Conservation (phyloP, 1,140 invertebrate species). For the Diachasma alloeum region DNA sequence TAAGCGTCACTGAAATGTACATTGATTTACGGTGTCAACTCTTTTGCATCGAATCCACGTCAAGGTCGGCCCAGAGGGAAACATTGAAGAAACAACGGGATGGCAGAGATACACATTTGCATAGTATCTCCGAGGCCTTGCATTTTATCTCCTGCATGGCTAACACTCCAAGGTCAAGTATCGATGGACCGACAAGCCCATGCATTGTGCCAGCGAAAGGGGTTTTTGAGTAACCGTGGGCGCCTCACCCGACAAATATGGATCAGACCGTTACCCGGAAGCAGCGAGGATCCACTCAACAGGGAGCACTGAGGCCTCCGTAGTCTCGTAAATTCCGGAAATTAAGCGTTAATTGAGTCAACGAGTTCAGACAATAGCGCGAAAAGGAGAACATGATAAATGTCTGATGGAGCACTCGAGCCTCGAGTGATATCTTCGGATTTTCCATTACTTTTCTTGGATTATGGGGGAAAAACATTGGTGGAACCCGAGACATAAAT, state of each 20-base stretch:
- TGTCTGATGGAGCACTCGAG: neutral
- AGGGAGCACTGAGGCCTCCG: too few relatives aligned
- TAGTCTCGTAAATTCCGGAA: too few relatives aligned
- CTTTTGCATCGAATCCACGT: slow-evolving; percentile 55
- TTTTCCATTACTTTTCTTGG: neutral
- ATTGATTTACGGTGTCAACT: slow-evolving; percentile 55
- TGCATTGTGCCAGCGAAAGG: neutral
- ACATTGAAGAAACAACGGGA: neutral
- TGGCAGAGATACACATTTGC: slow-evolving; percentile 2
- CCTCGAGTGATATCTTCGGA: too few relatives aligned
- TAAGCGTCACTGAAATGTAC: slow-evolving; percentile 15
- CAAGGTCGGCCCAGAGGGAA: slow-evolving; percentile 38
- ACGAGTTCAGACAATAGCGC: neutral
- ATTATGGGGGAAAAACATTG: neutral
- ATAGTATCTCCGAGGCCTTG: neutral
- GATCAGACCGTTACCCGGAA: slow-evolving; percentile 2
- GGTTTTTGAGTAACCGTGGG: neutral
- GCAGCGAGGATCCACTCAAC: neutral
- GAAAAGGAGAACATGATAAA: neutral
- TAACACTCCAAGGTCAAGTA: neutral
- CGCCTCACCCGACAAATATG: neutral
- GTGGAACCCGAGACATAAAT: slow-evolving; percentile 21
- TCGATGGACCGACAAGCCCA: neutral
- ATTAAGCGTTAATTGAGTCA: neutral
- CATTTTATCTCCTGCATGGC: neutral